Base-by-base conservation (phyloP, 2,888 invertebrate species). In the Penaeus monodon region DNA sequence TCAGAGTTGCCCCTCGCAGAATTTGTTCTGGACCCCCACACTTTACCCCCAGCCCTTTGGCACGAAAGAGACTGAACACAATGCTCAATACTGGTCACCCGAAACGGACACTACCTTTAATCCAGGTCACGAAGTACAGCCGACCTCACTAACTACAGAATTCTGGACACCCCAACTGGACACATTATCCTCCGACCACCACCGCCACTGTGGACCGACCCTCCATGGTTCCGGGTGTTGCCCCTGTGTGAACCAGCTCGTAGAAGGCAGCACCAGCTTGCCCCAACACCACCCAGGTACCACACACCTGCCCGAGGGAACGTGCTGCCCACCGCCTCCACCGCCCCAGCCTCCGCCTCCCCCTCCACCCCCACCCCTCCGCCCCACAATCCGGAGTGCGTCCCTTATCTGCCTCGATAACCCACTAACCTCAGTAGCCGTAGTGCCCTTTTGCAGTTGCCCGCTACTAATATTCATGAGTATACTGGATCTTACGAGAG, bases 381-480 rank as follows among this genome's bases (percentile, higher is more conserved):
- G 79, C 65, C 65, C 70, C 81, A 77, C 77, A 33, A 65, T 77
- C 73, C 82, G 29, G 65, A 65, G 66, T 80, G 38, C 84, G 38
- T 77, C 77, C 63, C 29, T 88, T 63, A 66, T 29, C 65, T 73
- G 85, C n/a, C 88, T 63, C 14, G 78, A 78, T 64, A 49, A 33
- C 79, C 81, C 85, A 78, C 82, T 82, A 85, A 88, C 82, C 29
- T 79, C 65, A 27, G 74, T 74, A 44, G 49, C 49, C 33, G 24
- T 70, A 14, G 78, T 79, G 27, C 24, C 78, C 63, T 65, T 38
- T 68, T 81, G 63, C 64, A 88, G 88, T 77, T 88, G 88, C 66
- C 88, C 88, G 22, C 66, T 88, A 84, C 81, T 88, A 81, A 84
- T 88, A 57, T 88, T 88, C 63, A 64, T 78, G 57, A 88, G 84